phyloP scores from a whole-genome alignment of 2,797 vertebrate species.

The Vultur gryphus region DNA sequence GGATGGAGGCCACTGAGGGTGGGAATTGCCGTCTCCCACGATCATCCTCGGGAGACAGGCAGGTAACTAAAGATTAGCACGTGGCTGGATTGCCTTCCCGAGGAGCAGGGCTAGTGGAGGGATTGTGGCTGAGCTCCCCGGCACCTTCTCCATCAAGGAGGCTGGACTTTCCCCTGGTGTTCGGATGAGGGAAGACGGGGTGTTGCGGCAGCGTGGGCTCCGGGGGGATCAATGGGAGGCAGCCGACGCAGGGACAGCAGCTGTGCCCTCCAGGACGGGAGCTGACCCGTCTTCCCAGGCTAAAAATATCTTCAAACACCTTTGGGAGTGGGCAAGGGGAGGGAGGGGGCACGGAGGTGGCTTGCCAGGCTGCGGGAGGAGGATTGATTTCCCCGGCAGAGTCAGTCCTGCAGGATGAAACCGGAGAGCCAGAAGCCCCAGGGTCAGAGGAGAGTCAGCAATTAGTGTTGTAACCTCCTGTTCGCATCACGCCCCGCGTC shows the following conservation, averaged over 20 bases:
- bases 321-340: neutral
- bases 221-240: neutral
- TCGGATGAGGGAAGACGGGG: accelerated
- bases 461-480: neutral
- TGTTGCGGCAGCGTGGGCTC: accelerated
- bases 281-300: neutral
- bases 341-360: neutral
- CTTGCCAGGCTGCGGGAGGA: neutral
- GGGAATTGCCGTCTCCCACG: neutral
- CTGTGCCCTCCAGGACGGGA: neutral
- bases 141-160: neutral
- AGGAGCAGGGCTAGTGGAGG: neutral
- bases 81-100: neutral
- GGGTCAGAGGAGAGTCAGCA: constrained; percentile 34
- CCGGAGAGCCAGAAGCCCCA: neutral
- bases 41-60: neutral
- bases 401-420: constrained; percentile 19
- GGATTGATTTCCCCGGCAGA: constrained; percentile 14
- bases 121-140: neutral
- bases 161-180: neutral
- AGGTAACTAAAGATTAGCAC: neutral
- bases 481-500: neutral
- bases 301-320: constrained; percentile 33
- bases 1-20: neutral
- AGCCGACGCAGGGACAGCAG: neutral